Conservation (phyloP, 2,797 vertebrate species). For the Scolopax bukidnonensis region DNA sequence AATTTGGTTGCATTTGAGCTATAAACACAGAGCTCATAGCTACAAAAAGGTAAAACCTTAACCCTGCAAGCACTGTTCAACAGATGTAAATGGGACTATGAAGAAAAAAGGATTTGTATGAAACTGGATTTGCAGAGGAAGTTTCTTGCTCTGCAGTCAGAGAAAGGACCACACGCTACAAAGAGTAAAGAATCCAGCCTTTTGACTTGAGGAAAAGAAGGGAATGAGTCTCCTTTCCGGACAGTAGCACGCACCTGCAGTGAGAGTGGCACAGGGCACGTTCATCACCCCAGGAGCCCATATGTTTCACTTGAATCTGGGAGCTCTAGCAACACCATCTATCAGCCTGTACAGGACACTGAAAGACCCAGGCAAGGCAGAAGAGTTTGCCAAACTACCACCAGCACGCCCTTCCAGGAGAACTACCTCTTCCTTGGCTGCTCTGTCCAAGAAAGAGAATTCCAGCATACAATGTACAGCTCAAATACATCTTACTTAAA, state of each 20-base stretch:
- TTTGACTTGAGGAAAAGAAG: not conserved
- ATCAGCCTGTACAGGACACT: not conserved
- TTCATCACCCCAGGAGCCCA: not conserved
- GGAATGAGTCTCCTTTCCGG: not conserved
- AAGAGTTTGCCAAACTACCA: not conserved
- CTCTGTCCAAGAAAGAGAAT: not conserved
- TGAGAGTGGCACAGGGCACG: rapidly evolving
- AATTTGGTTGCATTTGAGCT: not conserved
- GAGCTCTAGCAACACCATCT: not conserved
- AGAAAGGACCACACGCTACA: not conserved
- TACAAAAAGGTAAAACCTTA: not conserved
- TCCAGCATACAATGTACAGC: rapidly evolving
- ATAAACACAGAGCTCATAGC: not conserved
- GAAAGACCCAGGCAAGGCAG: not conserved
- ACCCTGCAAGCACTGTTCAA: not conserved
- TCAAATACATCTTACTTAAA: not conserved
- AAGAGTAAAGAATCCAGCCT: not conserved
- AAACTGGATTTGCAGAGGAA: not conserved
- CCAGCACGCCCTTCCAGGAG: not conserved
- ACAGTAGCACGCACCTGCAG: not conserved
- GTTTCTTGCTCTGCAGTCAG: not conserved
- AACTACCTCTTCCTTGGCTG: not conserved
- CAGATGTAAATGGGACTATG: not conserved
- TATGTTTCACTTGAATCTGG: rapidly evolving
- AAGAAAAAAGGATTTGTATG: not conserved